A percentile compares a stretch with the other conserved stretches of the same genome.
Evolutionary conservation across 2,113 vertebrate genomes (phyloP).

Genomic region (Leucosticte australis): DNA sequence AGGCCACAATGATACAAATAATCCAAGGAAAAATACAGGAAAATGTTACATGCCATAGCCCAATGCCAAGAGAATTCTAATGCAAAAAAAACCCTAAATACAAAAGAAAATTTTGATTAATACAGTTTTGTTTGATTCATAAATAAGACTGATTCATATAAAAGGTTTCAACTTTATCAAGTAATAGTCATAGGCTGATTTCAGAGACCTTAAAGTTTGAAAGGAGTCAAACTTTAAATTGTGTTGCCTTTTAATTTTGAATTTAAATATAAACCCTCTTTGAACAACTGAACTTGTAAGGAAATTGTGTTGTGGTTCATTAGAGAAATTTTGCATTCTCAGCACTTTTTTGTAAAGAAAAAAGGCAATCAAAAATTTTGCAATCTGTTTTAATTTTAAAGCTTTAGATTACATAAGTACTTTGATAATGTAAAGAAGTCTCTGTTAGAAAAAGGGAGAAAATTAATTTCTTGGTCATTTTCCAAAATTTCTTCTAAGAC

Average conservation of each 20-base stretch:
- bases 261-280: conserved; percentile 39
- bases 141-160: background rate
- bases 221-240: background rate
- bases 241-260: conserved; percentile 23
- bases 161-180: background rate
- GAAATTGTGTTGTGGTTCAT: background rate
- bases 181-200: background rate
- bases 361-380: background rate
- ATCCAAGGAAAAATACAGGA: background rate
- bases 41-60: background rate
- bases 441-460: background rate
- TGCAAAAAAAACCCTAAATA: background rate
- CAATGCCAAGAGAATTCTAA: background rate
- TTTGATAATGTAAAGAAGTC: background rate
- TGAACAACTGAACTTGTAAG: conserved; percentile 16
- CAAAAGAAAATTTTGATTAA: background rate
- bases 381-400: conserved; percentile 33
- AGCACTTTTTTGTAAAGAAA: background rate
- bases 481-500: background rate
- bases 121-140: background rate
- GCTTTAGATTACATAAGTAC: conserved; percentile 9
- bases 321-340: conserved; percentile 3
- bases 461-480: background rate
- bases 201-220: background rate
- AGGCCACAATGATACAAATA: background rate